Conservation (phyloP, 2,888 invertebrate genomes). For the Sesamia inferens region DNA sequence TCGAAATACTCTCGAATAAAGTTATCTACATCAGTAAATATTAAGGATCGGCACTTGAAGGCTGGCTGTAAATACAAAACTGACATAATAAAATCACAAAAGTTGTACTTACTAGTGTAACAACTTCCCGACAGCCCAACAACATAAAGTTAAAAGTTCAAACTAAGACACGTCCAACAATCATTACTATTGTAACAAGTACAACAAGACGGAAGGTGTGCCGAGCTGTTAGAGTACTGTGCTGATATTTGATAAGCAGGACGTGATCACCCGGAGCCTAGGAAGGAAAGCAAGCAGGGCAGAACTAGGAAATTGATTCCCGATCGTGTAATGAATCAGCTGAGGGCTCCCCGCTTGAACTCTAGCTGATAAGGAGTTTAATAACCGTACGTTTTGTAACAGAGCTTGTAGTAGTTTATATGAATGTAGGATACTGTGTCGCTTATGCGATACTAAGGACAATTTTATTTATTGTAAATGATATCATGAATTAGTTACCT, state of each 20-base stretch:
- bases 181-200: conserved; percentile 32
- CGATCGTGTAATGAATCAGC: conserved; percentile 62
- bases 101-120: neutral
- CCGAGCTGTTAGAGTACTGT: conserved; percentile 33
- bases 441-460: neutral
- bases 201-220: conserved; percentile 51
- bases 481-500: neutral
- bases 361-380: conserved; percentile 53
- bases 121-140: conserved; percentile 10
- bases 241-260: conserved; percentile 61
- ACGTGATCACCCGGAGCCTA: conserved; percentile 66
- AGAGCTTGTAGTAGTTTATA: conserved; percentile 18
- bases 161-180: conserved; percentile 35
- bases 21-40: neutral
- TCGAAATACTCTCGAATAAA: neutral
- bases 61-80: neutral
- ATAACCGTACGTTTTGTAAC: conserved; percentile 42
- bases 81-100: neutral
- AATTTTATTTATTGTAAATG: neutral
- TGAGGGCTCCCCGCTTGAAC: conserved; percentile 55
- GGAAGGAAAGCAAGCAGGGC: conserved; percentile 63
- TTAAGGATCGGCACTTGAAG: neutral
- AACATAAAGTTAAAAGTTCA: conserved; percentile 32
- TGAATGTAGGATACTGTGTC: conserved; percentile 9
- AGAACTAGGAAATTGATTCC: conserved; percentile 67